These are phyloP conservation scores for Tympanoctomys barrerae DNA, from an alignment of 2,797 vertebrate species.

Conservation along the genomic window DNA sequence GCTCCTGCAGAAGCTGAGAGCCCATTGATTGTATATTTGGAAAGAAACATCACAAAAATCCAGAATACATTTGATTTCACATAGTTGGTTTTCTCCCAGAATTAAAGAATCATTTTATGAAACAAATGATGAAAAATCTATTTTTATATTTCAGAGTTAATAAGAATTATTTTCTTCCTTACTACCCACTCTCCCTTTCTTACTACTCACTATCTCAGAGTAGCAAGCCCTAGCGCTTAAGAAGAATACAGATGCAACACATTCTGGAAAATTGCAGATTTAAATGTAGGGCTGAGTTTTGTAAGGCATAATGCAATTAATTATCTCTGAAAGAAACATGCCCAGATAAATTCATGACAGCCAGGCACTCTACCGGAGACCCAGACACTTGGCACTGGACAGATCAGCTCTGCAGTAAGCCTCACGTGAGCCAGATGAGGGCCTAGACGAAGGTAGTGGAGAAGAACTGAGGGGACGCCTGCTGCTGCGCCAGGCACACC, in stretches of 20 bases:
- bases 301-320: background rate
- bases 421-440: background rate
- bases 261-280: background rate
- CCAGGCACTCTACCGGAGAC: background rate
- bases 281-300: slow-evolving; percentile 33
- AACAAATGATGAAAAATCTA: slow-evolving; percentile 31
- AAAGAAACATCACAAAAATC: no score
- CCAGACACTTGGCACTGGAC: background rate
- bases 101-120: background rate
- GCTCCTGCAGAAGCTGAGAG: no score
- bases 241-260: background rate
- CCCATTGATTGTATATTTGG: no score
- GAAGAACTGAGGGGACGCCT: background rate
- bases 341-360: background rate
- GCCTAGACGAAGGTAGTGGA: background rate
- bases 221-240: background rate
- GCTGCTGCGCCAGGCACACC: background rate
- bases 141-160: slow-evolving; percentile 47
- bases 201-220: background rate
- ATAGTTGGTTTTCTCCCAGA: slow-evolving; percentile 32
- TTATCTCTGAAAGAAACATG: background rate
- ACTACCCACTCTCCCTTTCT: background rate
- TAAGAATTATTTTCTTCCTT: slow-evolving; percentile 46
- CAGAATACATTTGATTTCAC: slow-evolving; percentile 34
- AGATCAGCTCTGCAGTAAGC: background rate